phyloP scores from a whole-genome alignment of 2,113 vertebrate genomes.

The Gallinago jamesoni region DNA sequence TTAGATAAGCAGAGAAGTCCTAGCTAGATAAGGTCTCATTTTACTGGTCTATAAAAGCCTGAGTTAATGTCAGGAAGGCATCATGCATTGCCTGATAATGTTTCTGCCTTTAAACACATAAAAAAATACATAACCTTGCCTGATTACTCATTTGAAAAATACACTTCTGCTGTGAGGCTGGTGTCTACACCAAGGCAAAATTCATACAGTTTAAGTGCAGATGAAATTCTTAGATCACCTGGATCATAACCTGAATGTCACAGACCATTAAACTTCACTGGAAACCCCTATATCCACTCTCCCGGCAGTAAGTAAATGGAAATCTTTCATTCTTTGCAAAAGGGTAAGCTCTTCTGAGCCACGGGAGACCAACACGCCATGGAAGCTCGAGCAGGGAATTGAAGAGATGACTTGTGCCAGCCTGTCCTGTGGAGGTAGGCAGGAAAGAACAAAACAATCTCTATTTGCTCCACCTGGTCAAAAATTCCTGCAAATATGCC shows the following conservation, averaged over 20 bases:
- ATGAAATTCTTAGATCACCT: neutral
- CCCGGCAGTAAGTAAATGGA: neutral
- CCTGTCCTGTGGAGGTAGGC: neutral
- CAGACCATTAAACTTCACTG: neutral
- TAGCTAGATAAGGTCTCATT: neutral
- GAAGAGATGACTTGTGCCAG: neutral
- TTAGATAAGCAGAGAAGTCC: neutral
- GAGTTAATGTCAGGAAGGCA: neutral
- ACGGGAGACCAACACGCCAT: fast-evolving
- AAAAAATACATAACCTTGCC: neutral
- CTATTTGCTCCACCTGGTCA: neutral
- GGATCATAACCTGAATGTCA: neutral
- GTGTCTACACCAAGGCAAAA: neutral
- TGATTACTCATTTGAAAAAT: neutral
- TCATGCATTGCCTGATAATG: fast-evolving
- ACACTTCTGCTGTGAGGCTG: neutral
- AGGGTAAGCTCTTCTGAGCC: neutral
- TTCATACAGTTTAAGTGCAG: fast-evolving
- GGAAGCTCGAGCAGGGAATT: neutral
- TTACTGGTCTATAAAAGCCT: neutral
- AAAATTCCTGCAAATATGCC: neutral
- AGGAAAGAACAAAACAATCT: neutral
- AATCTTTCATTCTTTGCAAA: neutral
- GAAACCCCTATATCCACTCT: neutral
- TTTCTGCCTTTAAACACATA: neutral